These are phyloP conservation scores for Popillia japonica DNA, from an alignment of 1,140 invertebrate species.

Conservation along the genomic window DNA sequence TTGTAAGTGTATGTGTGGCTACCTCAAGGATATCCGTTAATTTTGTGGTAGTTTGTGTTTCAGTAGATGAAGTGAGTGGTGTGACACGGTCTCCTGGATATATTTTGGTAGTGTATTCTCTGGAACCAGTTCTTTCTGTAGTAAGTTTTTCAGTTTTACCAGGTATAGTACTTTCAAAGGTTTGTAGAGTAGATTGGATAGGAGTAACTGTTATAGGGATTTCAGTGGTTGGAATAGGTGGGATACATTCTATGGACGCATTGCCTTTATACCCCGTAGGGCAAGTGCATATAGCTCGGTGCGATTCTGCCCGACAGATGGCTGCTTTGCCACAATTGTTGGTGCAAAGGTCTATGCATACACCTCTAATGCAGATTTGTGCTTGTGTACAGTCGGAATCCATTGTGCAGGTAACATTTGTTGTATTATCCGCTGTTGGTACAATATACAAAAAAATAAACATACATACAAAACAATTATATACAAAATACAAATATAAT, in stretches of 20 bases:
- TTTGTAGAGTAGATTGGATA: neutral
- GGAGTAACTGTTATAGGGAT: slow-evolving; percentile 42
- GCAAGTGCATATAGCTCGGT: slow-evolving; percentile 66
- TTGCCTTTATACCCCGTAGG: slow-evolving; percentile 56
- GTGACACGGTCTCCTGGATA: slow-evolving; percentile 23
- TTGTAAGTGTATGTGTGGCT: neutral
- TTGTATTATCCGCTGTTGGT: slow-evolving; percentile 63
- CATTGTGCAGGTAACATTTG: slow-evolving; percentile 65
- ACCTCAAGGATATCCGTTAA: neutral
- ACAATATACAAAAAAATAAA: slow-evolving; percentile 59
- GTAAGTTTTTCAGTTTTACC: slow-evolving; percentile 23
- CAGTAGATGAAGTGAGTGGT: slow-evolving; percentile 37
- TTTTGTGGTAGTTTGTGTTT: slow-evolving; percentile 25
- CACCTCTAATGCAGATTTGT: slow-evolving; percentile 70
- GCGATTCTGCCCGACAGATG: slow-evolving; percentile 66
- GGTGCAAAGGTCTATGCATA: slow-evolving; percentile 73
- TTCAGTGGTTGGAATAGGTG: slow-evolving; percentile 39
- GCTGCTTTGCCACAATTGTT: slow-evolving; percentile 67
- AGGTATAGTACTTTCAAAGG: neutral
- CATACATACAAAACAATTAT: slow-evolving; percentile 51
- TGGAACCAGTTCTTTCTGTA: slow-evolving; percentile 9
- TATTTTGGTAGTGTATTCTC: slow-evolving; percentile 25
- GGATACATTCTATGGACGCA: slow-evolving; percentile 57
- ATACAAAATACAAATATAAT: slow-evolving; percentile 38
- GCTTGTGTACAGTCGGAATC: slow-evolving; percentile 72